phyloP scores from a whole-genome alignment of 35 echinoderm and acorn worm genomes.

The Heliocidaris erythrogramma region DNA sequence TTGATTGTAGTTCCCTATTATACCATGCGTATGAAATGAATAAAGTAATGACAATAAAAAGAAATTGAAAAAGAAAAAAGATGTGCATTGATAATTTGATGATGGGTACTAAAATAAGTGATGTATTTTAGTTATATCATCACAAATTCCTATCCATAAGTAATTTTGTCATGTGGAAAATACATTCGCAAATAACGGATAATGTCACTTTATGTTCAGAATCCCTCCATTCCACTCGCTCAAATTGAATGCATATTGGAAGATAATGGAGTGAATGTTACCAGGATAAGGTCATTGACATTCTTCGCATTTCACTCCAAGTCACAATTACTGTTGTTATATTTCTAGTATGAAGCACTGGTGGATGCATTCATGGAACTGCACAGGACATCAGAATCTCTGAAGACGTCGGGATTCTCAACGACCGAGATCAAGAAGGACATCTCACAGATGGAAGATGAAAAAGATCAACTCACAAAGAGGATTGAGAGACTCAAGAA shows the following conservation, averaged over 20 bases:
- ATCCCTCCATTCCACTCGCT: too few species aligned
- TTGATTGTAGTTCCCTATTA: too few species aligned
- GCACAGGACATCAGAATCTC: slow-evolving; percentile 79
- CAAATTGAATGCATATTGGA: not conserved
- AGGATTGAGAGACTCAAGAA: slow-evolving; percentile 94
- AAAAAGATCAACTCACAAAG: slow-evolving; percentile 91
- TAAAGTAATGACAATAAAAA: too few species aligned
- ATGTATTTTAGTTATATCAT: too few species aligned
- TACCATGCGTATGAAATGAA: too few species aligned
- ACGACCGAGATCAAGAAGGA: slow-evolving; percentile 89
- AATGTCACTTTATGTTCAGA: too few species aligned
- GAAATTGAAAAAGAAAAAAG: too few species aligned
- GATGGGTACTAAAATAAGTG: too few species aligned
- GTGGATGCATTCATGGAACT: slow-evolving; percentile 83
- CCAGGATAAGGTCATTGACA: not conserved
- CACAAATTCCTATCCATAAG: too few species aligned
- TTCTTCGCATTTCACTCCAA: not conserved
- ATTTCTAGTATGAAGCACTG: slow-evolving; percentile 83
- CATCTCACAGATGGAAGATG: slow-evolving; percentile 92
- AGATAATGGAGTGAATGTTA: not conserved
- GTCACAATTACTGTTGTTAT: not conserved
- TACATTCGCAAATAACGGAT: too few species aligned
- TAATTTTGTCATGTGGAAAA: too few species aligned
- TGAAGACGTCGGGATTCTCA: slow-evolving; percentile 94
- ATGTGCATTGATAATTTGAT: too few species aligned